Percentiles rank a stretch among this genome's conserved stretches.
Conservation (phyloP, 2,888 invertebrate species). For the Mellilla xanthometata region DNA sequence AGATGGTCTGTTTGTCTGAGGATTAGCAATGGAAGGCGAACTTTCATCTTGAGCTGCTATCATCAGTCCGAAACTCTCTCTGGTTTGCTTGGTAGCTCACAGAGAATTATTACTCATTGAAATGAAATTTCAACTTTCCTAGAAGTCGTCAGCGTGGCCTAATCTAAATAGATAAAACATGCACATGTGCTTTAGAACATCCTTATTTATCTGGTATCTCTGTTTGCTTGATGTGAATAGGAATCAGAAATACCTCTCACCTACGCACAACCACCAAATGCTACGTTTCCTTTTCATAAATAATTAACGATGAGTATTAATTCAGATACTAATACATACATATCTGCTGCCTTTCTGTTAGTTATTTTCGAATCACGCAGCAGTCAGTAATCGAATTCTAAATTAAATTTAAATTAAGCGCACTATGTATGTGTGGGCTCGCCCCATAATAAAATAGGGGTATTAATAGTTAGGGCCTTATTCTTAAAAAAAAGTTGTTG, state of each 20-base stretch:
- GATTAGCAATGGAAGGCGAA: too few relatives aligned
- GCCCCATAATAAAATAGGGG: conserved; percentile 36
- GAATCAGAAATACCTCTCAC: neutral
- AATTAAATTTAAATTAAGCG: conserved; percentile 30
- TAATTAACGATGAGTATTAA: conserved; percentile 27
- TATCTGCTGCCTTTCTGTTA: conserved; percentile 36
- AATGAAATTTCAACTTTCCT: too few relatives aligned
- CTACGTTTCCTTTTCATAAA: conserved; percentile 22
- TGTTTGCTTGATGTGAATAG: conserved; percentile 12
- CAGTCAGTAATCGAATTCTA: conserved; percentile 29
- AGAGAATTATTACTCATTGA: too few relatives aligned
- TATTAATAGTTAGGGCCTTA: conserved; percentile 53
- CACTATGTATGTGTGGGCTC: conserved; percentile 33
- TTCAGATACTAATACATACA: conserved; percentile 33
- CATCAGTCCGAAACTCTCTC: too few relatives aligned
- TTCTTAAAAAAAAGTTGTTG: conserved; percentile 57
- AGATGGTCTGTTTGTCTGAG: too few relatives aligned
- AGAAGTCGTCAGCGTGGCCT: conserved; percentile 11
- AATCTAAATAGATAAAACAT: neutral
- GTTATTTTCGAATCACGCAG: conserved; percentile 28
- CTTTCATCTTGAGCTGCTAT: too few relatives aligned
- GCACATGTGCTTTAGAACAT: neutral
- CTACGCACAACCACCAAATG: conserved; percentile 7
- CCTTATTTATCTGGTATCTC: conserved; percentile 14
- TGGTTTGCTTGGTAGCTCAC: too few relatives aligned